Evolutionary conservation across 2,113 vertebrate genomes (phyloP).

Genomic region (Rhea americana): DNA sequence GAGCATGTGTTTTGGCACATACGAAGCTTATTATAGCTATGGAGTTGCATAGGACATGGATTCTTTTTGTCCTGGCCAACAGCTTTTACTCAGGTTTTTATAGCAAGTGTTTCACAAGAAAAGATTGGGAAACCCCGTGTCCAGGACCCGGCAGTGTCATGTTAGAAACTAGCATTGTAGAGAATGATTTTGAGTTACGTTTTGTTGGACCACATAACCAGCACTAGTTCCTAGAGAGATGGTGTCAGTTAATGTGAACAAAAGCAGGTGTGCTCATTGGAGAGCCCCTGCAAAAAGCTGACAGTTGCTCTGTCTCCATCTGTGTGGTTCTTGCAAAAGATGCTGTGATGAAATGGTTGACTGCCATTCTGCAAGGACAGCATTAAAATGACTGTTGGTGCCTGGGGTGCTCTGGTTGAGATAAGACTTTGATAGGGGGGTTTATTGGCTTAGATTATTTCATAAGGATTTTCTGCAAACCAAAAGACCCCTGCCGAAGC

Average conservation of each 20-base stretch:
- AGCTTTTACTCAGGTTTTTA: neutral
- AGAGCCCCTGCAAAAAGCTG: neutral
- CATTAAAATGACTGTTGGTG: neutral
- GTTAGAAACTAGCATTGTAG: fast-evolving
- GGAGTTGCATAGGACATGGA: neutral
- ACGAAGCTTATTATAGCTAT: neutral
- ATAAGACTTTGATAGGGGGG: neutral
- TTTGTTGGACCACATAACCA: neutral
- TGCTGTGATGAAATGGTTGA: neutral
- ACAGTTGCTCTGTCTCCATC: neutral
- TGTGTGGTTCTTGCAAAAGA: fast-evolving
- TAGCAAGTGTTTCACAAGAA: neutral
- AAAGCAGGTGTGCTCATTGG: neutral
- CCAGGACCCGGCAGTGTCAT: fast-evolving
- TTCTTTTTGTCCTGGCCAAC: neutral
- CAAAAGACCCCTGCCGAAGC: neutral
- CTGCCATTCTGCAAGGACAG: neutral
- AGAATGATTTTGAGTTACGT: fast-evolving
- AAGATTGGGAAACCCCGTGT: neutral
- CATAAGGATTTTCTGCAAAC: neutral
- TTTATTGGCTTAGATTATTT: neutral
- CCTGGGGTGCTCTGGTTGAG: neutral
- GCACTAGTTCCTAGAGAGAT: neutral
- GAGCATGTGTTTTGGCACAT: fast-evolving
- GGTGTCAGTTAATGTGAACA: neutral